Conservation (phyloP, 2,797 vertebrate genomes). For the Danio aesculapii region DNA sequence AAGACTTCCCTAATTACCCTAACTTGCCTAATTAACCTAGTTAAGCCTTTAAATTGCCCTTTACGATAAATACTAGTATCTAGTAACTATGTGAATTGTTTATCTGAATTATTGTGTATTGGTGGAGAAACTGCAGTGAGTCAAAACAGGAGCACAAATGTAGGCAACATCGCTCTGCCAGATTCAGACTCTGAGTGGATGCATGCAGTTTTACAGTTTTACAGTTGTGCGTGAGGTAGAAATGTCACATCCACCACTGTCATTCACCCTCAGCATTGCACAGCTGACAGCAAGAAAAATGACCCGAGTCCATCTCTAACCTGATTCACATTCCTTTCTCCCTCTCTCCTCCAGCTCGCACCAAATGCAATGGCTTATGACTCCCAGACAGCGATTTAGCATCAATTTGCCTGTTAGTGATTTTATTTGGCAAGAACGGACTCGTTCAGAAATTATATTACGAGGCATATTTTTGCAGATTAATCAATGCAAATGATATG, state of each 20-base stretch:
- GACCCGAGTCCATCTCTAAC: constrained; percentile 10
- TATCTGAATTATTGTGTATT: too few relatives aligned
- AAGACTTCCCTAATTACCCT: too few relatives aligned
- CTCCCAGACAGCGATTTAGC: constrained; percentile 40
- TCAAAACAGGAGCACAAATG: not conserved
- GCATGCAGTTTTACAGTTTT: not conserved
- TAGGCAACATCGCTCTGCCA: not conserved
- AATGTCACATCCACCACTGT: not conserved
- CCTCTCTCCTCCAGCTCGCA: constrained; percentile 6
- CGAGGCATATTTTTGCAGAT: constrained; percentile 39
- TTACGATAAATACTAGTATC: too few relatives aligned
- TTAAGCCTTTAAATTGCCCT: too few relatives aligned
- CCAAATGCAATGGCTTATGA: not conserved
- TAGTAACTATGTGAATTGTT: too few relatives aligned
- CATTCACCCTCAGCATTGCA: constrained; percentile 8
- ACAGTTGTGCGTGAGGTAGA: not conserved
- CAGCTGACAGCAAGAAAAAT: constrained; percentile 33
- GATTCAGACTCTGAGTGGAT: not conserved
- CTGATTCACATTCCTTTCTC: constrained; percentile 35
- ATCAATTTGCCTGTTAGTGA: constrained; percentile 36
- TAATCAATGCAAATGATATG: constrained; percentile 61
- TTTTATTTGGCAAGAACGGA: constrained; percentile 38
- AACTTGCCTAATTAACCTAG: too few relatives aligned
- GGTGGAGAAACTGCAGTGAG: not conserved
- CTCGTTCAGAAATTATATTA: constrained; percentile 44